Evolutionary conservation across 2,797 vertebrate species (phyloP).

Genomic region (Mormyrus hasselquistii): DNA sequence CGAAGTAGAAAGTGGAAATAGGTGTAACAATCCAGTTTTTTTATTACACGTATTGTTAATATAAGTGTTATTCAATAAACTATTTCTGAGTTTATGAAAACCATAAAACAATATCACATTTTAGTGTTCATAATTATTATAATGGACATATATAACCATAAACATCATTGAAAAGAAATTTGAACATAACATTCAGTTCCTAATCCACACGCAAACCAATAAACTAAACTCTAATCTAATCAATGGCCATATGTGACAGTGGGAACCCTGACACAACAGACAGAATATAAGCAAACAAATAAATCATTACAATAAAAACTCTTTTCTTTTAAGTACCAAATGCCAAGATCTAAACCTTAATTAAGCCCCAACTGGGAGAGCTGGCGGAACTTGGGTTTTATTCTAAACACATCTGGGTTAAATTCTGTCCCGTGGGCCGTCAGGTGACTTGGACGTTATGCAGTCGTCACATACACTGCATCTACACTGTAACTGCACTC

Average conservation of each 20-base stretch:
- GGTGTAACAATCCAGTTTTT: not conserved
- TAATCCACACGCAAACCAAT: not conserved
- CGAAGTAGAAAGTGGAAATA: not conserved
- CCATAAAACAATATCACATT: not conserved
- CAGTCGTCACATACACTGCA: not conserved
- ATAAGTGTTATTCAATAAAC: not conserved
- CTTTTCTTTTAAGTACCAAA: not conserved
- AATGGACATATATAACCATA: not conserved
- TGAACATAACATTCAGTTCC: not conserved
- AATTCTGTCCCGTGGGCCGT: not conserved
- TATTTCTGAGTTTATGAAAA: not conserved
- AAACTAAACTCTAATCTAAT: not conserved
- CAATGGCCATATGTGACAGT: not conserved
- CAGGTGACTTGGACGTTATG: not conserved
- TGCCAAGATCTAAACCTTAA: not conserved
- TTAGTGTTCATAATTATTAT: not conserved
- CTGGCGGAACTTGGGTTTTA: not conserved
- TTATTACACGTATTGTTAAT: not conserved
- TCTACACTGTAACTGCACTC: not conserved
- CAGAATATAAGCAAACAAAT: not conserved
- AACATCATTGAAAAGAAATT: not conserved
- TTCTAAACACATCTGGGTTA: not conserved
- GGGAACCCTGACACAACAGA: not conserved
- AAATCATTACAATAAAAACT: not conserved
- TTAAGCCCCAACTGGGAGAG: not conserved